phyloP scores from a whole-genome alignment of 2,113 vertebrate species.

The Xiphias gladius region DNA sequence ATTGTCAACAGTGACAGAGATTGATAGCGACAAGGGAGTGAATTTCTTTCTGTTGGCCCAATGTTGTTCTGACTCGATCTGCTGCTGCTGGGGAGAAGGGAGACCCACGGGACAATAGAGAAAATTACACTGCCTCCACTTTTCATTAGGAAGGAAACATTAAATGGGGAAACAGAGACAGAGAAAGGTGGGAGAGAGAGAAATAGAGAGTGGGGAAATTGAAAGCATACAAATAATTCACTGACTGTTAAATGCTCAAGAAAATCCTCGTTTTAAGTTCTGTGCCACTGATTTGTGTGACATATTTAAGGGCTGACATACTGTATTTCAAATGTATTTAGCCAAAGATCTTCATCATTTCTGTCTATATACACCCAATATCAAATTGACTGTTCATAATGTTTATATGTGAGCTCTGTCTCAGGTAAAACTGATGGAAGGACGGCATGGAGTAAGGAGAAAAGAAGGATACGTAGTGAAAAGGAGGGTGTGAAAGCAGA shows the following conservation, averaged over 20 bases:
- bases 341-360: constrained; percentile 9
- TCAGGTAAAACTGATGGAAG: constrained; percentile 11
- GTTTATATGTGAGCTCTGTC: not conserved
- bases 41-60: constrained; percentile 79
- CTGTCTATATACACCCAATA: constrained; percentile 16
- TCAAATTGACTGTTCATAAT: not conserved
- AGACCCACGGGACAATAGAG: constrained; percentile 72
- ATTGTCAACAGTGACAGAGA: constrained; percentile 78
- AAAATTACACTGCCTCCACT: constrained; percentile 76
- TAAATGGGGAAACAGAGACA: constrained; percentile 57
- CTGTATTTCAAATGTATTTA: constrained; percentile 43
- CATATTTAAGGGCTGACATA: constrained; percentile 41
- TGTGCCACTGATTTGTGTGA: constrained; percentile 48
- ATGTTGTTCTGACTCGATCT: constrained; percentile 74
- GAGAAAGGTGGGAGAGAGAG: not conserved
- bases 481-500: constrained; percentile 28
- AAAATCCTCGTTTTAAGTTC: constrained; percentile 47
- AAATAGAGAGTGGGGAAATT: constrained; percentile 3
- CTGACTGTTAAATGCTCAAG: constrained; percentile 39
- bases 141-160: constrained; percentile 71
- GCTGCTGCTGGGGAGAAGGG: constrained; percentile 63
- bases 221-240: constrained; percentile 45
- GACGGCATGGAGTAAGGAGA: not conserved
- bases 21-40: constrained; percentile 80
- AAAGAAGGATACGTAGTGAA: not conserved